Percentiles rank a stretch among this genome's conserved stretches.
These are phyloP conservation scores for Lasiommata megera DNA, from an alignment of 2,888 invertebrate genomes.

Conservation along the genomic window DNA sequence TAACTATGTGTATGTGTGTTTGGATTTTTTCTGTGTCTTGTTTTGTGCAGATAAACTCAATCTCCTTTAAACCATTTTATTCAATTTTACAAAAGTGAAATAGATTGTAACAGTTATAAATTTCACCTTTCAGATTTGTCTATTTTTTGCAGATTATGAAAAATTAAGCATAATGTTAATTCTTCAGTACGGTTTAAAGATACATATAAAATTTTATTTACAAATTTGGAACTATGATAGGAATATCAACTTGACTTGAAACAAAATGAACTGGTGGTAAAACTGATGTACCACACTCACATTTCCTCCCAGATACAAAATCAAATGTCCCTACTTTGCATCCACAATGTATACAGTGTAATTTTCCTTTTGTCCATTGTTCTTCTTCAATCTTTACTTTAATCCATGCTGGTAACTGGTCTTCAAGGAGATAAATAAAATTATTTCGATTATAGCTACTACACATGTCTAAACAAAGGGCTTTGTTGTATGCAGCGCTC, in stretches of 20 bases:
- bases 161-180: too few relatives aligned
- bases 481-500: constrained; percentile 35
- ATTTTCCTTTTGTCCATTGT: constrained; percentile 85
- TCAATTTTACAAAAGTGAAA: too few relatives aligned
- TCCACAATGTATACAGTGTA: constrained; percentile 83
- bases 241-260: constrained; percentile 83
- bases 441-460: constrained; percentile 53
- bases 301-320: constrained; percentile 83
- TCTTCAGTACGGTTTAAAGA: neutral
- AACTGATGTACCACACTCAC: constrained; percentile 77
- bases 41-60: too few relatives aligned
- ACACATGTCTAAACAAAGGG: constrained; percentile 48
- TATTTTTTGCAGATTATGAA: too few relatives aligned
- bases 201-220: neutral
- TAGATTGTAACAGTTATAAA: too few relatives aligned
- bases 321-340: constrained; percentile 85
- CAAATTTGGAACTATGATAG: constrained; percentile 40
- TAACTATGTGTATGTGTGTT: too few relatives aligned
- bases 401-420: constrained; percentile 82
- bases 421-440: constrained; percentile 79
- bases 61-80: too few relatives aligned
- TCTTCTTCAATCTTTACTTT: constrained; percentile 72
- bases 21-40: too few relatives aligned
- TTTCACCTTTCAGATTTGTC: too few relatives aligned
- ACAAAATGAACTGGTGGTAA: constrained; percentile 83